Evolutionary conservation across 2,797 vertebrate genomes (phyloP).

Genomic region (Enteromius mattozi): DNA sequence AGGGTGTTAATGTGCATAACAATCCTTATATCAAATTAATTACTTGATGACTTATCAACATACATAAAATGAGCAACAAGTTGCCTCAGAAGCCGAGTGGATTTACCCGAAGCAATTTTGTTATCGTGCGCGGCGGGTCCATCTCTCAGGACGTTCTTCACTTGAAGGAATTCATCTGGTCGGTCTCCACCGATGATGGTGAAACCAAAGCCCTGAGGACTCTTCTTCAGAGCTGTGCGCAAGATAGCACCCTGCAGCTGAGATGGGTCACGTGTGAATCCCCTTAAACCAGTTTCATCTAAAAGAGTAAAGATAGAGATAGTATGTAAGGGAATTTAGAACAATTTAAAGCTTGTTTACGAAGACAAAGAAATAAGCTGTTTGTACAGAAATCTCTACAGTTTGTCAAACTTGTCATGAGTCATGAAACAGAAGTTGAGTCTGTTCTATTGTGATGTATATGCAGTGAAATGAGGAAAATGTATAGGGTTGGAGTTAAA

Average conservation of each 20-base stretch:
- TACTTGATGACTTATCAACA: constrained; percentile 10
- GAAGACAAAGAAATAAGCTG: neutral
- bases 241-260: constrained; percentile 90
- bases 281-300: constrained; percentile 63
- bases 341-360: constrained; percentile 5
- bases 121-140: constrained; percentile 94
- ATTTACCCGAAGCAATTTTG: constrained; percentile 91
- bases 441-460: neutral
- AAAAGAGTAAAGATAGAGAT: neutral
- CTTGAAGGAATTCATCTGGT: constrained; percentile 95
- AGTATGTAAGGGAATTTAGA: neutral
- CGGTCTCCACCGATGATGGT: constrained; percentile 97
- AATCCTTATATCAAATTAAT: constrained; percentile 23
- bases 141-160: constrained; percentile 94
- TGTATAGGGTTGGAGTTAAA: no score
- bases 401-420: neutral
- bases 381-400: neutral
- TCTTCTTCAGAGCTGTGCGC: constrained; percentile 88
- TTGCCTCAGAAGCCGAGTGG: neutral
- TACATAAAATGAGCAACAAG: constrained; percentile 27
- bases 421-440: neutral
- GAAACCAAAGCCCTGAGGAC: constrained; percentile 94
- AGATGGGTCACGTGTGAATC: constrained; percentile 91
- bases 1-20: constrained; percentile 11
- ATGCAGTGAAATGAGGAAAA: neutral